Evolutionary conservation across 2,113 vertebrate species (phyloP).

Genomic region (Anguilla rostrata): DNA sequence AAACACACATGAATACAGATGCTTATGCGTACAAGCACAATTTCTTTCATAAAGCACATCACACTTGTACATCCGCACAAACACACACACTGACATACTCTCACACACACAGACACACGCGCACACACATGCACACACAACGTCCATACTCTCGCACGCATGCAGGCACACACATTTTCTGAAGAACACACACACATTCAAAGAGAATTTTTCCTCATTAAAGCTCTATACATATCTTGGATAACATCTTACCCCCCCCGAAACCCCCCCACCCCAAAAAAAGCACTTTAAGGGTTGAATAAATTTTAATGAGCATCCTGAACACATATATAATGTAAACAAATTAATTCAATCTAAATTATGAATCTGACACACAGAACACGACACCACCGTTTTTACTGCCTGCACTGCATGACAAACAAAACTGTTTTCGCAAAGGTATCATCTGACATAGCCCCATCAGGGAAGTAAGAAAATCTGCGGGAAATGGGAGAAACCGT

Average conservation of each 20-base stretch:
- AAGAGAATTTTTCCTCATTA: background rate
- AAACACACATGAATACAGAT: background rate
- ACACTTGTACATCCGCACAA: background rate
- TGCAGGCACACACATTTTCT: background rate
- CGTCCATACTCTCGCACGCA: too few relatives aligned
- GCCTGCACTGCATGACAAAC: constrained; percentile 1
- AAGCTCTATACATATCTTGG: background rate
- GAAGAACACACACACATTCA: background rate
- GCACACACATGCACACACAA: background rate
- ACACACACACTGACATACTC: background rate
- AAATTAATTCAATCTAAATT: background rate
- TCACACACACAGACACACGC: background rate
- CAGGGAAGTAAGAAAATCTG: background rate
- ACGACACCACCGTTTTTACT: background rate
- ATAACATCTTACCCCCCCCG: background rate
- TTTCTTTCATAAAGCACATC: background rate
- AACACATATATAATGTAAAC: background rate
- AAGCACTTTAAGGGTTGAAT: background rate
- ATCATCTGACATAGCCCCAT: background rate
- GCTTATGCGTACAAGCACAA: background rate
- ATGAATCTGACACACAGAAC: background rate
- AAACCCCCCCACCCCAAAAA: background rate
- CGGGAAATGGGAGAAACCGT: background rate
- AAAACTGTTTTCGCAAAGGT: background rate
- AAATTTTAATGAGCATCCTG: background rate